phyloP scores from a whole-genome alignment of 1,140 invertebrate species.

The Pygmarrhopalites habei region DNA sequence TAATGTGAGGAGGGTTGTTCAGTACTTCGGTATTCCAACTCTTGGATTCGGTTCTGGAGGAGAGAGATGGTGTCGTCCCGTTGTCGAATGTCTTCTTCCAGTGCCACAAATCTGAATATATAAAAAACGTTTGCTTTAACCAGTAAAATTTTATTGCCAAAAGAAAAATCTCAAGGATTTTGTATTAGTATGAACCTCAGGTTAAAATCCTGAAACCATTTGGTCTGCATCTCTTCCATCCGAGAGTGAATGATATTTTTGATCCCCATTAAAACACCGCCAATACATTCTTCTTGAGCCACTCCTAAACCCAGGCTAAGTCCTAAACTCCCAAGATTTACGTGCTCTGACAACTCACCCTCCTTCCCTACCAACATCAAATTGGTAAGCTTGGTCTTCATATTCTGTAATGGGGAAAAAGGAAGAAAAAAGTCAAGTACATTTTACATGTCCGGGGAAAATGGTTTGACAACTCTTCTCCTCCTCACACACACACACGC shows the following conservation, averaged over 20 bases:
- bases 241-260: slow-evolving; percentile 66
- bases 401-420: slow-evolving; percentile 3
- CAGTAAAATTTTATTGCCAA: not conserved
- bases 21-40: slow-evolving; percentile 49
- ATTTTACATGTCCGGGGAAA: not conserved
- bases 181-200: not conserved
- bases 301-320: slow-evolving; percentile 34
- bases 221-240: slow-evolving; percentile 52
- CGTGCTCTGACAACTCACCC: not conserved
- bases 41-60: slow-evolving; percentile 61
- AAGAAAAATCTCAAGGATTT: not conserved
- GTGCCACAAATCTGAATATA: slow-evolving; percentile 59
- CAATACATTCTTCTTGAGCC: slow-evolving; percentile 62
- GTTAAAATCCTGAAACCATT: slow-evolving; percentile 50
- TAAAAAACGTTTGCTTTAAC: not conserved
- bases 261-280: slow-evolving; percentile 63
- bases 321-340: slow-evolving; percentile 34
- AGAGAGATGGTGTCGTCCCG: slow-evolving; percentile 69
- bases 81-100: slow-evolving; percentile 66
- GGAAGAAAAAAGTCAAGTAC: too few species aligned
- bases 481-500: too few species aligned
- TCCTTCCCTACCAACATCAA: not conserved
- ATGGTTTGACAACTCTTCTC: not conserved
- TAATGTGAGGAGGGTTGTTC: not conserved
- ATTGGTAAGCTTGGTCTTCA: not conserved